These are phyloP conservation scores for Poecilia latipinna DNA, from an alignment of 2,113 vertebrate species.

Conservation along the genomic window DNA sequence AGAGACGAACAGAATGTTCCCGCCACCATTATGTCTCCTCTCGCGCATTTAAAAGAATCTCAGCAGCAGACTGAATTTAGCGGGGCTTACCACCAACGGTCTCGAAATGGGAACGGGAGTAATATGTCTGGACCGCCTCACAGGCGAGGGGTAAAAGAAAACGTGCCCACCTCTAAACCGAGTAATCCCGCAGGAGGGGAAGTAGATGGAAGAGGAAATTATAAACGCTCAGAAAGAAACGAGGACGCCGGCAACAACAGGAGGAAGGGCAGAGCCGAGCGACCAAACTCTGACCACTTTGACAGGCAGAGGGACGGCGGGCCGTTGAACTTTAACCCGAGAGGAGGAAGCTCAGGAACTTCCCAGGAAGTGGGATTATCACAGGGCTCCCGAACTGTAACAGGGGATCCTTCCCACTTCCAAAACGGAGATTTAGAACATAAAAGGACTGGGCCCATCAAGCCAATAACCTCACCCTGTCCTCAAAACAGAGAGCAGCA, in stretches of 20 bases:
- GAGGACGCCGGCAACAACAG: slow-evolving; percentile 84
- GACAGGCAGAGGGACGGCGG: slow-evolving; percentile 83
- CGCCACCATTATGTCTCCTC: slow-evolving; percentile 50
- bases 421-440: slow-evolving; percentile 89
- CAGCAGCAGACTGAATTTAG: slow-evolving; percentile 63
- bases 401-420: slow-evolving; percentile 60
- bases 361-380: slow-evolving; percentile 77
- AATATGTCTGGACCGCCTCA: slow-evolving; percentile 31
- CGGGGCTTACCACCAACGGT: slow-evolving; percentile 59
- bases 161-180: slow-evolving; percentile 76
- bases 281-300: slow-evolving; percentile 81
- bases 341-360: slow-evolving; percentile 80
- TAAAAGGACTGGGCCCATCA: slow-evolving; percentile 91
- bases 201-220: slow-evolving; percentile 73
- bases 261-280: slow-evolving; percentile 83
- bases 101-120: slow-evolving; percentile 64
- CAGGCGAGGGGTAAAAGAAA: slow-evolving; percentile 82
- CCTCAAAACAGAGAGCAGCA: slow-evolving; percentile 78
- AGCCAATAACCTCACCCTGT: slow-evolving; percentile 72
- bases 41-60: slow-evolving; percentile 84
- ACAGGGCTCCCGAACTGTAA: slow-evolving; percentile 70
- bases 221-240: slow-evolving; percentile 51
- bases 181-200: slow-evolving; percentile 69
- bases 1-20: slow-evolving; percentile 49
- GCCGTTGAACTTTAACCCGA: slow-evolving; percentile 78